Base-by-base conservation (phyloP, 2,797 vertebrate genomes). In the Gymnothorax reevesii region DNA sequence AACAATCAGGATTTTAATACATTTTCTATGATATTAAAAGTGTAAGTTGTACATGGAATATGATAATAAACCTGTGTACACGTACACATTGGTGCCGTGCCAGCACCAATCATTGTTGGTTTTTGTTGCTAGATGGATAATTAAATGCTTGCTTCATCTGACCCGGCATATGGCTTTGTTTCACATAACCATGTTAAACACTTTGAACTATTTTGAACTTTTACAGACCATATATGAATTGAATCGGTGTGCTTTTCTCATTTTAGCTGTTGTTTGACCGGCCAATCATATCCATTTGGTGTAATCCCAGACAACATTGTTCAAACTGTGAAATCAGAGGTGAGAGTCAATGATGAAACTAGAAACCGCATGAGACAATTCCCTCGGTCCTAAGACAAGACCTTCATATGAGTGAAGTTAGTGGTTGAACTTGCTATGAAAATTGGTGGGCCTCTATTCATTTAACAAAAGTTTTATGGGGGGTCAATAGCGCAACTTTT, bases 181-280 rank as follows among this genome's bases (percentile, higher is more conserved):
- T 49, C 71, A 75, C 71, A 75, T 15, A 75, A 75, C 12, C 71
- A 42, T 6, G 4, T 42, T 42, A 75, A 13, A 33, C 17, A 6
- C 33, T 27, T 4, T 15, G 42, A 42, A 75, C 15, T 42, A 75
- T 42, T 15, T 42, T 13, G 27, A 75, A 0, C 73, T 5, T 77
- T 5, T 20, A 42, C 33, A 20, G 13, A 8, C 9, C 49, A 22
- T 3, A 10, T 59, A 27, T 25, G 27, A n/a, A n/a, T 60, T 60
- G 82, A 12, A 66, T 57, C 25, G 2, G 13, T 33, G 42, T 66
- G 25, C 62, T 84, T 64, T 66, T 77, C 52, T 79, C 77, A 25
- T 42, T 82, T 55, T 85, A 88, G 87, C 71, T 88, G 87, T 66
- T 86, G 87, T 25, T 75, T 88, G 79, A 75, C 84, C 49, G 87